A percentile compares a stretch with the other conserved stretches of the same genome.
Evolutionary conservation across 2,888 invertebrate species (phyloP).

Genomic region (Patella ulyssiponensis): DNA sequence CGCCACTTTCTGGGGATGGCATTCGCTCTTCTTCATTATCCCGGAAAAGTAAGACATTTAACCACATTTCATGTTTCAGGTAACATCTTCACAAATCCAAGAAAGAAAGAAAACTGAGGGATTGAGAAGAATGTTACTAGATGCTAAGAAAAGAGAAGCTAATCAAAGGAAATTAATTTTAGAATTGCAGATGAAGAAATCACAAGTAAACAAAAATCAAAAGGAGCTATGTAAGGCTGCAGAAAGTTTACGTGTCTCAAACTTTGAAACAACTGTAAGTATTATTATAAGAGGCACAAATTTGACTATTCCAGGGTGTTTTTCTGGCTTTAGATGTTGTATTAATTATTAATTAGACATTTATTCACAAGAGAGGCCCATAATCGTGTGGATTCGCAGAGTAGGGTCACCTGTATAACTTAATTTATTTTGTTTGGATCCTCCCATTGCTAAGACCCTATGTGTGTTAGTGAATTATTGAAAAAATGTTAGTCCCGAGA

Average conservation of each 20-base stretch:
- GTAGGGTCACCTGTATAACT: too few relatives aligned
- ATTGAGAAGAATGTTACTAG: conserved; percentile 32
- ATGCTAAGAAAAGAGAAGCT: conserved; percentile 34
- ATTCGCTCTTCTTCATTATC: neutral
- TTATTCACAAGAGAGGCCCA: too few relatives aligned
- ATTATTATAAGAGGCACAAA: too few relatives aligned
- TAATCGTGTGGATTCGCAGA: too few relatives aligned
- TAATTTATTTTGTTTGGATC: too few relatives aligned
- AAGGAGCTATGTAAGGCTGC: conserved; percentile 46
- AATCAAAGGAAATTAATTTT: conserved; percentile 46
- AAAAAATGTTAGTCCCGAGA: too few relatives aligned
- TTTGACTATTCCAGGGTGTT: too few relatives aligned
- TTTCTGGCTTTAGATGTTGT: too few relatives aligned
- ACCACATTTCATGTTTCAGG: conserved; percentile 15
- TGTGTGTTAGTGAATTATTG: too few relatives aligned
- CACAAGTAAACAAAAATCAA: conserved; percentile 40
- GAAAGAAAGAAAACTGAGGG: conserved; percentile 21
- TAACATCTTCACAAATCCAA: conserved; percentile 24
- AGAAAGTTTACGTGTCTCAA: conserved; percentile 36
- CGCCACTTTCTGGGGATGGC: too few relatives aligned
- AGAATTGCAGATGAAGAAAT: conserved; percentile 48
- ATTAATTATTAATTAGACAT: too few relatives aligned
- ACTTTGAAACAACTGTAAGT: conserved; percentile 34
- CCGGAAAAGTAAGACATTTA: neutral
- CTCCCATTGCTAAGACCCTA: too few relatives aligned